A percentile compares a stretch with the other conserved stretches of the same genome.
These are phyloP conservation scores for Neolamprologus modestus DNA, from an alignment of 2,113 vertebrate species.

Conservation along the genomic window DNA sequence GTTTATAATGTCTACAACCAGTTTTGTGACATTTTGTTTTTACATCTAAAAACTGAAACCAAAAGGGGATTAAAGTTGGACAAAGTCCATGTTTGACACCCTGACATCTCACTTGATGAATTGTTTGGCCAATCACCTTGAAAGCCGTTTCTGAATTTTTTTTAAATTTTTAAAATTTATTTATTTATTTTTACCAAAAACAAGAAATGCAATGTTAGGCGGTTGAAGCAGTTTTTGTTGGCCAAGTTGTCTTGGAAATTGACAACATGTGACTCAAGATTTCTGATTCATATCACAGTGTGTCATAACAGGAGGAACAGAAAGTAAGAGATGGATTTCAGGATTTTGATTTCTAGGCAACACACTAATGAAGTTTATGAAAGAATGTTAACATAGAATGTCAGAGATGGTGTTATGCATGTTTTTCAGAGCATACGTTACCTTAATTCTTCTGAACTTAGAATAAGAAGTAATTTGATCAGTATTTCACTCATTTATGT, in stretches of 20 bases:
- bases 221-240: not conserved
- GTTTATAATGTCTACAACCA: not conserved
- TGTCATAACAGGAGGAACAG: slow-evolving; percentile 11
- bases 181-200: not conserved
- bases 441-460: not conserved
- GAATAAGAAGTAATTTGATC: not conserved
- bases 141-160: not conserved
- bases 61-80: not conserved
- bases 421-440: not conserved
- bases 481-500: not conserved
- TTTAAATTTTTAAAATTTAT: too few relatives aligned
- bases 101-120: not conserved
- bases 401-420: not conserved
- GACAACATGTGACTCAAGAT: slow-evolving; percentile 11
- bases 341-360: not conserved
- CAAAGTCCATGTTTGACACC: not conserved
- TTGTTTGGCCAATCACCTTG: not conserved
- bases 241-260: not conserved
- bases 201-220: not conserved
- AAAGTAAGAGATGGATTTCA: not conserved
- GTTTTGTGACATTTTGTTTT: not conserved
- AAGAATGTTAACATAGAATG: not conserved
- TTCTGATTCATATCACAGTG: slow-evolving; percentile 32
- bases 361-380: not conserved
- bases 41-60: not conserved